Evolutionary conservation across 2,797 vertebrate species (phyloP), one percentile per base, ranked within the genome.

Genomic region (Psittacula derbiana): DNA sequence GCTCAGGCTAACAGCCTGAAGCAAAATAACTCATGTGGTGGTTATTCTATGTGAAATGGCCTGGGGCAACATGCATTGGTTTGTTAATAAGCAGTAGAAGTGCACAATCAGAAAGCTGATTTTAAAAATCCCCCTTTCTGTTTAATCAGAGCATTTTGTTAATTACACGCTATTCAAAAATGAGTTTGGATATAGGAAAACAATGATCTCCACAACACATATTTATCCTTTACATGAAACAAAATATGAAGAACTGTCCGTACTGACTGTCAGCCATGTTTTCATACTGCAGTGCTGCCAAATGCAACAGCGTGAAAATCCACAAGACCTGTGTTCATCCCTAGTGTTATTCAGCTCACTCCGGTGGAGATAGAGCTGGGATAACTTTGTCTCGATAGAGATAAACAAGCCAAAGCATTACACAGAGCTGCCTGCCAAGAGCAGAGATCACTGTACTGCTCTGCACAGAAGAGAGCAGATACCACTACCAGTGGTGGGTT

Each of bases 1-100:
- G 80, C 76, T 89, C 80, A 47, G 76, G 64, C 92, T 85, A 95
- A 58, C 23, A 85, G 86, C 90, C 80, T 33, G 36, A 71, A 88
- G 92, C 74, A 82, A 95, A 97, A 91, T 50, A 95, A 87, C 36
- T 90, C 71, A 44, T 91, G 57, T 21, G 17, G 55, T 69, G 86
- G 24, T 80, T 57, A 69, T 58, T 81, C 67, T n/a, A 11, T 73
- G 40, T 38, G 57, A 93, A 91, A 72, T 66, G 72, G 36, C 86
- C 87, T 47, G 41, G 38, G 69, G 82, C 73, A 87, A 27, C 40
- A 30, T 9, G 36, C 86, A 72, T 47, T 60, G 57, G 57, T 91
- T 96, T 88, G 79, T 92, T 95, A 82, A 92, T 66, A 92, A 85
- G 73, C 66, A 61, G 31, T 58, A 82, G 80, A 91, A 80, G 4